Percentiles rank a stretch among this genome's conserved stretches.
phyloP scores from a whole-genome alignment of 2,888 invertebrate genomes.

The Netelia inedita region DNA sequence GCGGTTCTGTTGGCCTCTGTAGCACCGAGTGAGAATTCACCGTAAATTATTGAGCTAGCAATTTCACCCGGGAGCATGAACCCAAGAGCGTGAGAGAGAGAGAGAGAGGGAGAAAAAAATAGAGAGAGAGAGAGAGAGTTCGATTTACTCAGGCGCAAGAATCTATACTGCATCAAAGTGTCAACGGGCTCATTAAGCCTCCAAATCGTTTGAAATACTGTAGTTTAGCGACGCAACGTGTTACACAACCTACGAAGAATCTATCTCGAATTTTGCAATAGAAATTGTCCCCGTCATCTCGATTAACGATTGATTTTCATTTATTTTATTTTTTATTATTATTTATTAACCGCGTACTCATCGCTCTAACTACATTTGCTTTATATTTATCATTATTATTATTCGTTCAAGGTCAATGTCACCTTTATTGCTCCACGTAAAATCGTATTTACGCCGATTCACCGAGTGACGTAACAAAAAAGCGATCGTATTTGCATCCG shows the following conservation, averaged over 20 bases:
- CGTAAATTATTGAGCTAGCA: slow-evolving; percentile 84
- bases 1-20: slow-evolving; percentile 54
- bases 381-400: too few species aligned
- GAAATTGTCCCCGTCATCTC: neutral
- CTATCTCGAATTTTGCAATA: neutral
- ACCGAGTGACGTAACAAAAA: slow-evolving; percentile 10
- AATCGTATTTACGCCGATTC: neutral
- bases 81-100: neutral
- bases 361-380: too few species aligned
- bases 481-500: slow-evolving; percentile 47
- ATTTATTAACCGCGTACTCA: too few species aligned
- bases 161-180: slow-evolving; percentile 80
- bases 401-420: too few species aligned
- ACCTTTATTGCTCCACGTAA: too few species aligned
- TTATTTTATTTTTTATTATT: neutral
- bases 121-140: slow-evolving; percentile 64
- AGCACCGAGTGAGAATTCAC: slow-evolving; percentile 54
- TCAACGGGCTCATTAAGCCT: slow-evolving; percentile 82
- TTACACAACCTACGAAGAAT: neutral
- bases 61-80: slow-evolving; percentile 75
- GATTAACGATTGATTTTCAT: neutral
- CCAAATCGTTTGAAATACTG: slow-evolving; percentile 79
- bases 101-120: too few species aligned
- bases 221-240: slow-evolving; percentile 54
- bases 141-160: slow-evolving; percentile 70